A percentile compares a stretch with the other conserved stretches of the same genome.
Evolutionary conservation across 35 echinoderm and acorn worm species (phyloP).

Genomic region (Patiria miniata): DNA sequence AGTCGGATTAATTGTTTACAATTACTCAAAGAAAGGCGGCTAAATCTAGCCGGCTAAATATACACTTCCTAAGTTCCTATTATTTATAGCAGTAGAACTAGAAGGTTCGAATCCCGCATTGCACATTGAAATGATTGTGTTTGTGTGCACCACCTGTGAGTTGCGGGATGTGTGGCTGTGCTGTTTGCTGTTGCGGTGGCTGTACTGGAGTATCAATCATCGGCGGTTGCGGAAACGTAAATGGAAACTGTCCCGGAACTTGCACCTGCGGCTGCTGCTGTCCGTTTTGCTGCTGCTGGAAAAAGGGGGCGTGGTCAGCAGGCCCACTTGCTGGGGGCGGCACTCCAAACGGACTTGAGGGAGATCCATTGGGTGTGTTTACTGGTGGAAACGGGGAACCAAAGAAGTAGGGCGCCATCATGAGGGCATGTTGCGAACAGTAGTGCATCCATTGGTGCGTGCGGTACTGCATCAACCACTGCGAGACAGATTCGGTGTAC

Average conservation of each 20-base stretch:
- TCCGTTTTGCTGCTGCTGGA: neutral
- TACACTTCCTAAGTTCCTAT: too few species aligned
- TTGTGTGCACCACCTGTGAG: neutral
- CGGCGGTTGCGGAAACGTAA: neutral
- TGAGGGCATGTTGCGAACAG: slow-evolving; percentile 37
- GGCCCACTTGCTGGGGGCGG: neutral
- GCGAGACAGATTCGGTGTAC: slow-evolving; percentile 40
- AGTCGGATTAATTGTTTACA: too few species aligned
- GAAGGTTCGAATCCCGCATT: too few species aligned
- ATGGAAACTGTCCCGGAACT: neutral
- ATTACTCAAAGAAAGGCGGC: too few species aligned
- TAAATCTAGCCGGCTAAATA: too few species aligned
- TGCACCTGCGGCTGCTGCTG: slow-evolving; percentile 10
- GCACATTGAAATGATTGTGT: too few species aligned
- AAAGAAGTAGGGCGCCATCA: slow-evolving; percentile 55
- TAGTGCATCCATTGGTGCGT: slow-evolving; percentile 28
- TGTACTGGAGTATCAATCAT: neutral
- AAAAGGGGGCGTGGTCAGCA: neutral
- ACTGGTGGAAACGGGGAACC: neutral
- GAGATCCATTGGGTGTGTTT: neutral
- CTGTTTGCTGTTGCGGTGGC: neutral
- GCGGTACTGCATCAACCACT: slow-evolving; percentile 60
- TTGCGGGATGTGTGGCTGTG: neutral
- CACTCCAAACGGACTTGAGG: neutral
- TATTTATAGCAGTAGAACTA: too few species aligned